Conservation (phyloP, 2,113 vertebrate species). For the Aptenodytes forsteri region DNA sequence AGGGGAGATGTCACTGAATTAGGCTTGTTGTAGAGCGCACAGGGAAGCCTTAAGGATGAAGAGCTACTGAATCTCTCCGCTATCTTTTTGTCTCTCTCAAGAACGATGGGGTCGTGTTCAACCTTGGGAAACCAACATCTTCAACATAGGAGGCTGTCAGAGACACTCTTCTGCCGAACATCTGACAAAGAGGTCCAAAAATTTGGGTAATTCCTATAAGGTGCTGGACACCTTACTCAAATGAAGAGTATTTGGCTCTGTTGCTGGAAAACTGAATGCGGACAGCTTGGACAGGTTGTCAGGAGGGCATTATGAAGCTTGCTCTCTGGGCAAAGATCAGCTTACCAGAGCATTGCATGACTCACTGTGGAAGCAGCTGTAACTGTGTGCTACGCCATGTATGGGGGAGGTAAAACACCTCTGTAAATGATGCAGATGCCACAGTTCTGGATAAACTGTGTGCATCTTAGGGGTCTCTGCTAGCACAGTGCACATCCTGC, state of each 20-base stretch:
- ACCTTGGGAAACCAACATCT: not conserved
- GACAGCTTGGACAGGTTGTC: not conserved
- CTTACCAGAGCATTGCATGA: not conserved
- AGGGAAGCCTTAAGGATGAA: not conserved
- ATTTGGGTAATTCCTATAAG: not conserved
- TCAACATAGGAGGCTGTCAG: not conserved
- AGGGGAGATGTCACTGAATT: not conserved
- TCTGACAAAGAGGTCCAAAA: not conserved
- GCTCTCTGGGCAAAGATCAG: not conserved
- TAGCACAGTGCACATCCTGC: not conserved
- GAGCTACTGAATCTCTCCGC: not conserved
- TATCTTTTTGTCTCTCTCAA: not conserved
- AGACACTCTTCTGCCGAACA: not conserved
- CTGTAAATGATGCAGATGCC: not conserved
- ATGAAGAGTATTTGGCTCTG: not conserved
- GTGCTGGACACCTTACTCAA: not conserved
- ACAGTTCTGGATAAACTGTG: not conserved
- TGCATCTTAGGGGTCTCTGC: not conserved
- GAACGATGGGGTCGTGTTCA: not conserved
- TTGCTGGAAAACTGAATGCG: not conserved
- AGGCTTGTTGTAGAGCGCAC: not conserved
- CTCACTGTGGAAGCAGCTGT: rapidly evolving
- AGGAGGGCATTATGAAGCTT: not conserved
- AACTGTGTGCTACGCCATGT: not conserved
- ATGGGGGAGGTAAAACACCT: not conserved